Evolutionary conservation across 2,888 invertebrate genomes (phyloP).

Genomic region (Aspidiotus destructor): DNA sequence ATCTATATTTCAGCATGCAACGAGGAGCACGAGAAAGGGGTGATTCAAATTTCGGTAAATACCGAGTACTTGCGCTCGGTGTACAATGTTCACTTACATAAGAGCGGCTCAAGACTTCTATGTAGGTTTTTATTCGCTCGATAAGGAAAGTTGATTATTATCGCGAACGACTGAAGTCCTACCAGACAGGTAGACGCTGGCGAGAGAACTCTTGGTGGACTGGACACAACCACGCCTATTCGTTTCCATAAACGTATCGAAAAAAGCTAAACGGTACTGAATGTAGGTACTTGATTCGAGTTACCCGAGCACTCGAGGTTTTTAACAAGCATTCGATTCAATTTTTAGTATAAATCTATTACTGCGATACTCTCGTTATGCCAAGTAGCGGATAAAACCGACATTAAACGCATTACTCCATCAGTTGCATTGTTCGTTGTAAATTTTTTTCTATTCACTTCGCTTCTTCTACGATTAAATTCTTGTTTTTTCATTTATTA

Average conservation of each 20-base stretch:
- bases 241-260: constrained; percentile 31
- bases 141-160: not conserved
- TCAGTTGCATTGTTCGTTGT: constrained; percentile 29
- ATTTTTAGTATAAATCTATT: constrained; percentile 20
- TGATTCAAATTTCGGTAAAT: too few relatives aligned
- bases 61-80: too few relatives aligned
- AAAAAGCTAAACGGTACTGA: constrained; percentile 24
- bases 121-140: too few relatives aligned
- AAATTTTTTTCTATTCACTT: constrained; percentile 20
- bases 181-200: constrained; percentile 14
- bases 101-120: too few relatives aligned
- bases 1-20: too few relatives aligned
- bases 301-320: too few relatives aligned
- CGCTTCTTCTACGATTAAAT: not conserved
- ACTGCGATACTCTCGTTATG: constrained; percentile 15
- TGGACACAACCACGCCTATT: constrained; percentile 27
- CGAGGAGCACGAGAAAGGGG: too few relatives aligned
- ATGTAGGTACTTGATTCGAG: not conserved
- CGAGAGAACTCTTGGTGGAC: not conserved
- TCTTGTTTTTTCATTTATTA: constrained; percentile 29
- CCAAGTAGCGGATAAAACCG: constrained; percentile 6
- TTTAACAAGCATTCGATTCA: constrained; percentile 24
- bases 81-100: too few relatives aligned
- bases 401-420: constrained; percentile 31
- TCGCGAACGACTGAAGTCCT: not conserved